Percentiles rank a stretch among this genome's conserved stretches.
phyloP scores from a whole-genome alignment of 1,140 invertebrate species.

The Drosophila kepulauana region DNA sequence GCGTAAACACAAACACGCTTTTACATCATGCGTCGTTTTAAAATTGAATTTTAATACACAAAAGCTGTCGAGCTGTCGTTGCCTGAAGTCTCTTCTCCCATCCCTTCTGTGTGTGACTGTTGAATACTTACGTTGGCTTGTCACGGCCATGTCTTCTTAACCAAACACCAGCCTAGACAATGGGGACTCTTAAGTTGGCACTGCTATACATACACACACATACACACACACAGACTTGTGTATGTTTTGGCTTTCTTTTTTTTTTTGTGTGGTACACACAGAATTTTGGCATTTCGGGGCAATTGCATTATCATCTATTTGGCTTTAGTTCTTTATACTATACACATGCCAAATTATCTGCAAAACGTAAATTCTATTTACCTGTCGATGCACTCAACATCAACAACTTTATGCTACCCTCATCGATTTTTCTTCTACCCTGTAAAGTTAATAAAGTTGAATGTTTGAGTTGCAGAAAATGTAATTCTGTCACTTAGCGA shows the following conservation, averaged over 20 bases:
- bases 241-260: background rate
- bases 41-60: constrained; percentile 76
- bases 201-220: no score
- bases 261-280: constrained; percentile 7
- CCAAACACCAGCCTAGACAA: constrained; percentile 31
- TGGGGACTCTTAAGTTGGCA: constrained; percentile 5
- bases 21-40: constrained; percentile 60
- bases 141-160: constrained; percentile 10
- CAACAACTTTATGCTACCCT: constrained; percentile 45
- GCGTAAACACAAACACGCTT: constrained; percentile 60
- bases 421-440: constrained; percentile 53
- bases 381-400: constrained; percentile 21
- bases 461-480: no score
- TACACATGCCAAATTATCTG: constrained; percentile 42
- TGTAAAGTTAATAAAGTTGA: background rate
- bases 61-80: constrained; percentile 46
- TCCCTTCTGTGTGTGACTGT: background rate
- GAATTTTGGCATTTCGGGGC: background rate
- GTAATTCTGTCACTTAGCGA: no score
- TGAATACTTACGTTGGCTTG: background rate
- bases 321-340: constrained; percentile 4
- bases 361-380: constrained; percentile 52
- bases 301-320: constrained; percentile 53
- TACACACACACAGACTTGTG: no score
- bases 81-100: background rate